Evolutionary conservation across 2,113 vertebrate species (phyloP), one percentile per base, ranked within the genome.

Genomic region (Perca flavescens): DNA sequence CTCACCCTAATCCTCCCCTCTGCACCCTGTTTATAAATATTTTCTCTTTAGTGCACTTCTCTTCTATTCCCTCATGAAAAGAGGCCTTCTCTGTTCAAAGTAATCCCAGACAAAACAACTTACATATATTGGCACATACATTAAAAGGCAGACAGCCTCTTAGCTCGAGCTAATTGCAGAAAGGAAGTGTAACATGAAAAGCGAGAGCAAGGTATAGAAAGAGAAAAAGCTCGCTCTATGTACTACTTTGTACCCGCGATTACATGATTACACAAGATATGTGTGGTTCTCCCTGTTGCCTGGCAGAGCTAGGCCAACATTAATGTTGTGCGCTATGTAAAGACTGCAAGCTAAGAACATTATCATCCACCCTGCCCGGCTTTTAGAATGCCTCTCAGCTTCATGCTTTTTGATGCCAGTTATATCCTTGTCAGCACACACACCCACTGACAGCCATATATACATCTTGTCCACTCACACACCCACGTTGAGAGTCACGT

Each of bases 311-410:
- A 52, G 82, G 61, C 77, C 74, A 31, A 85, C 80, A 71, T 84
- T 90, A 90, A 92, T 91, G 88, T 58, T 83, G 72, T 74, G 72
- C 65, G 71, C 80, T 77, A 83, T 88, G 77, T 89, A 82, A 93
- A 91, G 89, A 84, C 83, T 79, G 65, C 64, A 63, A 82, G 80
- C 80, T 69, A 82, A 82, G 77, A 79, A 90, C 89, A 90, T 93
- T 89, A 92, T 84, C 81, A 76, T 88, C 85, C 75, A 79, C 74
- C 61, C 65, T 16, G 86, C 50, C 56, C 47, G 9, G 69, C 86
- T 89, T 89, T 85, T 69, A 88, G 52, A 81, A 86, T 50, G 79
- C 77, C 79, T 87, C 76, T 75, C 21, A 21, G 77, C 80, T 82
- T 83, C 83, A 61, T 75, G 87, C 77, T 81, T 85, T 88, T 82